These are phyloP conservation scores for Scaptomyza polygonia DNA, from an alignment of 2,888 invertebrate species.

Conservation along the genomic window DNA sequence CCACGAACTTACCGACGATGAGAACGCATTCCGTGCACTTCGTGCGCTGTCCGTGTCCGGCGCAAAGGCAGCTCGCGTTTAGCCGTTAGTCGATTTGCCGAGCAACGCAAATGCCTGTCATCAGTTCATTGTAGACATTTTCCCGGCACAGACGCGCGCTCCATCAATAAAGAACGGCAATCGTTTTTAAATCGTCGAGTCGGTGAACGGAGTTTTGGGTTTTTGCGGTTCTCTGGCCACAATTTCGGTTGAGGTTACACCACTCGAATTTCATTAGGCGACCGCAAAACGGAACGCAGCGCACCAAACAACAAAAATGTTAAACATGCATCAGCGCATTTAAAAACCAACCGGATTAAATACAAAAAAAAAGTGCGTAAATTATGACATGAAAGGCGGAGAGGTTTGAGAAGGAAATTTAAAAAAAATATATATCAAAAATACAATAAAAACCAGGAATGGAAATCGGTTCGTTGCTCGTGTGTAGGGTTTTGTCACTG, in stretches of 20 bases:
- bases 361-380: constrained; percentile 74
- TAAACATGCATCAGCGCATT: constrained; percentile 42
- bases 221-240: constrained; percentile 26
- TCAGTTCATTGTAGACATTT: constrained; percentile 81
- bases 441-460: constrained; percentile 13
- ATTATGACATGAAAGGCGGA: constrained; percentile 65
- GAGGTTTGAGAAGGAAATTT: constrained; percentile 11
- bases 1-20: constrained; percentile 16
- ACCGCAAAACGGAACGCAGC: constrained; percentile 47
- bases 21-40: constrained; percentile 53
- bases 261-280: constrained; percentile 68
- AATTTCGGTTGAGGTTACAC: constrained; percentile 50
- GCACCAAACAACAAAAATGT: constrained; percentile 55
- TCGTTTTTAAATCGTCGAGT: constrained; percentile 30
- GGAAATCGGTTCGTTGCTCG: constrained; percentile 48
- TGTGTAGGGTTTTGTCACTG: constrained; percentile 34
- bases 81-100: constrained; percentile 21
- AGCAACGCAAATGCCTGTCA: constrained; percentile 34
- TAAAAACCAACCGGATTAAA: constrained; percentile 51
- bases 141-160: constrained; percentile 76
- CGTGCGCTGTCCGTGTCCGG: constrained; percentile 47
- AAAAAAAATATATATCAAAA: constrained; percentile 23
- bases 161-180: constrained; percentile 14
- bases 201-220: constrained; percentile 34
- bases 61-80: constrained; percentile 32